Percentiles rank a stretch among this genome's conserved stretches.
These are phyloP conservation scores for Colius striatus DNA, from an alignment of 2,113 vertebrate genomes.

Conservation along the genomic window DNA sequence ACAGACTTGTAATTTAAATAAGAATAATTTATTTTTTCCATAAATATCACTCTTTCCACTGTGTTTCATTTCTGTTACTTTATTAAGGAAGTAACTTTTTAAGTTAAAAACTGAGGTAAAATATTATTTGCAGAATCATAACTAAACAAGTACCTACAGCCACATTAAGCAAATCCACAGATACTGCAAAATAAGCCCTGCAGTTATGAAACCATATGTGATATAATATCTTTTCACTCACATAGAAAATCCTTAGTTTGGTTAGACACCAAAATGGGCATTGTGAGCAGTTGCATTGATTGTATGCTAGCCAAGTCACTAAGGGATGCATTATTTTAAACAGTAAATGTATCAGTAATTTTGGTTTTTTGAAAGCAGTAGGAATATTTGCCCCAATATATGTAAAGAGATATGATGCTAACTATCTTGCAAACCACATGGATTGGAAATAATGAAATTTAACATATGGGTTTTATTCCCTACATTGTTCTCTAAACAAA, in stretches of 20 bases:
- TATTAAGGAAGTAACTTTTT: background rate
- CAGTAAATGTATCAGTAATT: background rate
- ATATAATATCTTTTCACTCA: background rate
- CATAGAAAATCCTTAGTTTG: background rate
- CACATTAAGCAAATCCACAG: background rate
- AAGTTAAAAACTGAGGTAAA: background rate
- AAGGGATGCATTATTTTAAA: background rate
- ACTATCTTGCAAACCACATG: background rate
- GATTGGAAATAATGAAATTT: background rate
- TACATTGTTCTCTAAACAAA: background rate
- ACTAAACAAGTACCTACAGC: background rate
- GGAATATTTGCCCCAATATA: background rate
- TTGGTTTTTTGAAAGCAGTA: background rate
- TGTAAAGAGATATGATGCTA: background rate
- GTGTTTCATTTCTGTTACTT: background rate
- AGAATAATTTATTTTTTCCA: background rate
- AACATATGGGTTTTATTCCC: background rate
- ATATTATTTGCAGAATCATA: background rate
- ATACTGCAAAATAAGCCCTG: background rate
- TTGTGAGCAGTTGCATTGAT: background rate
- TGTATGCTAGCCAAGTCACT: background rate
- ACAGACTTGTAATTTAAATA: background rate
- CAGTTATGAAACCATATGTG: background rate
- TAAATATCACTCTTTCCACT: background rate
- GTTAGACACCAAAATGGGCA: background rate